A percentile compares a stretch with the other conserved stretches of the same genome.
Evolutionary conservation across 2,797 vertebrate genomes (phyloP).

Genomic region (Hydrocynus forskahlii): DNA sequence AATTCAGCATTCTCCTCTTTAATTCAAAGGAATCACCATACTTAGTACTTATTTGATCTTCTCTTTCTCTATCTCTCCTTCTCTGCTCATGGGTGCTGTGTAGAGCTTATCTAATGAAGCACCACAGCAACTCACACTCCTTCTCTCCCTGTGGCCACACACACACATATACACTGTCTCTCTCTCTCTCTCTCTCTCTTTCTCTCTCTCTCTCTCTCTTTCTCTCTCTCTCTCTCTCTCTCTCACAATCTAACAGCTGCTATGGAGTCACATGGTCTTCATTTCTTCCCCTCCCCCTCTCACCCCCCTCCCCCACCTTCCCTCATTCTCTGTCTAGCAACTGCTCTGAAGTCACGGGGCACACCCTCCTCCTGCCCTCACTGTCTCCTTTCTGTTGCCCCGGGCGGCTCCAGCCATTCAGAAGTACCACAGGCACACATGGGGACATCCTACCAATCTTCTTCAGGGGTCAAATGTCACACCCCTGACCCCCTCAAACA

Average conservation of each 20-base stretch:
- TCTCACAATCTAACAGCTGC: conserved; percentile 65
- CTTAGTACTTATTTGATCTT: conserved; percentile 19
- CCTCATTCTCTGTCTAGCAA: conserved; percentile 14
- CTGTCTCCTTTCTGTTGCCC: conserved; percentile 8
- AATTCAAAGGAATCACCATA: conserved; percentile 18
- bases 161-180: not conserved
- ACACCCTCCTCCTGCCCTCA: conserved; percentile 10
- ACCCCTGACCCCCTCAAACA: not conserved
- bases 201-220: not conserved
- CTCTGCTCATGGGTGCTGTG: conserved; percentile 2
- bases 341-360: conserved; percentile 10
- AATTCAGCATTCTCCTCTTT: conserved; percentile 6
- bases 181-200: too few relatives aligned
- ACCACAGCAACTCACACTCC: conserved; percentile 35
- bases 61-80: conserved; percentile 10
- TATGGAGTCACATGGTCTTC: conserved; percentile 39
- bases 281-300: conserved; percentile 64
- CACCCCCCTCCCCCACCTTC: conserved; percentile 61
- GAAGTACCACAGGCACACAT: not conserved
- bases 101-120: conserved; percentile 28
- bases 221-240: conserved; percentile 38
- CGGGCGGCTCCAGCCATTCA: not conserved
- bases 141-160: conserved; percentile 32
- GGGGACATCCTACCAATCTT: not conserved
- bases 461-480: not conserved